Conservation (phyloP, 2,888 invertebrate species). For the Andrena chrysosceles region DNA sequence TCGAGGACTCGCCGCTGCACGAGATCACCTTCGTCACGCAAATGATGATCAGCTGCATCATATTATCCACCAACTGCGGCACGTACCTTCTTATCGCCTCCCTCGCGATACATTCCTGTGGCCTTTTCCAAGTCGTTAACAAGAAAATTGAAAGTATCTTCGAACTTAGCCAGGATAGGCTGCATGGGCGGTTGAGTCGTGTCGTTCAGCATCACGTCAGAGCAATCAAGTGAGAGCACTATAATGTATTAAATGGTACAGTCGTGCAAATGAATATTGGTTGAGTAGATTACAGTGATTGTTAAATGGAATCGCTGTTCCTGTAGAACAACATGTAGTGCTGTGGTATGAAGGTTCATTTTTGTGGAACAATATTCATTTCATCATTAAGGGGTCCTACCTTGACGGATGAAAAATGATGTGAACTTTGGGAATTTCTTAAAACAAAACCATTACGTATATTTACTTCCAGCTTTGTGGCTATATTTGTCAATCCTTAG, state of each 20-base stretch:
- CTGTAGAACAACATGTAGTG: no score
- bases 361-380: no score
- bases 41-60: slow-evolving; percentile 69
- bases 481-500: no score
- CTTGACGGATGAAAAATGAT: no score
- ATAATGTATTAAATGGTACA: slow-evolving; percentile 49
- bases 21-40: slow-evolving; percentile 73
- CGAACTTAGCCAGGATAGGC: not conserved
- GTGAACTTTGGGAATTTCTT: no score
- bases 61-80: slow-evolving; percentile 68
- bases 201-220: slow-evolving; percentile 52
- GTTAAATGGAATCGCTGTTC: no score
- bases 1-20: slow-evolving; percentile 69
- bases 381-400: no score
- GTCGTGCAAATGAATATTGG: no score
- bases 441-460: no score
- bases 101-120: slow-evolving; percentile 75
- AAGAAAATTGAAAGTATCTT: slow-evolving; percentile 45
- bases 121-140: slow-evolving; percentile 59
- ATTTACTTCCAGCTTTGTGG: no score
- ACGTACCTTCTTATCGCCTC: slow-evolving; percentile 73
- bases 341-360: no score
- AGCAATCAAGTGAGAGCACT: slow-evolving; percentile 55
- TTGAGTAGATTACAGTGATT: no score
- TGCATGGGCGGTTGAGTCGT: slow-evolving; percentile 8